These are phyloP conservation scores for Drosophila kanekoi DNA, from an alignment of 2,888 invertebrate species.

Conservation along the genomic window DNA sequence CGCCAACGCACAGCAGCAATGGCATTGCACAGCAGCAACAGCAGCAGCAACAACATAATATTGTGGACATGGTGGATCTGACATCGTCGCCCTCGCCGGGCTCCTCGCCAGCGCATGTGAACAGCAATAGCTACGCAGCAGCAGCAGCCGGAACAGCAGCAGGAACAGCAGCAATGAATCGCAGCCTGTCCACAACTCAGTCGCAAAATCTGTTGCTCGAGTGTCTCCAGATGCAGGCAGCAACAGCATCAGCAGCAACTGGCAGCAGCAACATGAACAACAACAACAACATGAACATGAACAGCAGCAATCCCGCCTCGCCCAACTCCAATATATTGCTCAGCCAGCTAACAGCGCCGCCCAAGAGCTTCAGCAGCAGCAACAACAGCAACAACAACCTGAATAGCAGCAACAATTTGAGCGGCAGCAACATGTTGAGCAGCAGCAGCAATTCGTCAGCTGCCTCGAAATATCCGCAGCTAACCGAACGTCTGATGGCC, in stretches of 20 bases:
- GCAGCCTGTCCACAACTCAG: conserved; percentile 27
- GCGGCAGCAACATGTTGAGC: conserved; percentile 24
- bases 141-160: conserved; percentile 11
- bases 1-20: conserved; percentile 19
- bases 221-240: conserved; percentile 38
- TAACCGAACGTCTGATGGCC: conserved; percentile 79
- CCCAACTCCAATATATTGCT: conserved; percentile 68
- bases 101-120: conserved; percentile 77
- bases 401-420: no score
- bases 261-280: conserved; percentile 24
- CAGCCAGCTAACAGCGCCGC: conserved; percentile 70
- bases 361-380: conserved; percentile 56
- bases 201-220: conserved; percentile 43
- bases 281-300: conserved; percentile 32
- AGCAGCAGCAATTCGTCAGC: conserved; percentile 31
- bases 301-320: conserved; percentile 41
- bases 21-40: conserved; percentile 16
- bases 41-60: conserved; percentile 55
- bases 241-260: conserved; percentile 31
- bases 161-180: conserved; percentile 11
- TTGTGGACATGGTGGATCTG: conserved; percentile 83
- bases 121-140: conserved; percentile 18
- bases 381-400: no score
- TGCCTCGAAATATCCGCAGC: conserved; percentile 77
- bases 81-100: conserved; percentile 84